Evolutionary conservation across 1,140 invertebrate species (phyloP).

Genomic region (Latrodectus geometricus): DNA sequence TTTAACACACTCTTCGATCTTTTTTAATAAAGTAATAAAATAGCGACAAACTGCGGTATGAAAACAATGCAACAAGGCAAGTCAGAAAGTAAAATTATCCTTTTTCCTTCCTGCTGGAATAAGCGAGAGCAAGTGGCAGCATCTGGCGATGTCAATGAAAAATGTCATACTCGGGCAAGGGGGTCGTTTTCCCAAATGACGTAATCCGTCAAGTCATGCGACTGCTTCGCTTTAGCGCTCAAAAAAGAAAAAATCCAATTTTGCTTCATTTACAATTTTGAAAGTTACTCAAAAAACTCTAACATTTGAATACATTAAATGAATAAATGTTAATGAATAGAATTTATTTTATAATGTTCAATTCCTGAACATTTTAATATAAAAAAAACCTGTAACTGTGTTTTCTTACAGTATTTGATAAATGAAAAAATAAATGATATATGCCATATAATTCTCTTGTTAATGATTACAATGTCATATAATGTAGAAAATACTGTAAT

Average conservation of each 20-base stretch:
- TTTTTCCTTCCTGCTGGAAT: background rate
- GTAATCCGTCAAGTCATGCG: slow-evolving; percentile 10
- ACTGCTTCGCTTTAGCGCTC: background rate
- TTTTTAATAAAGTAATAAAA: background rate
- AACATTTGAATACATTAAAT: too few species aligned
- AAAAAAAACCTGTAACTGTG: too few species aligned
- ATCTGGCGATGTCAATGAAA: slow-evolving; percentile 38
- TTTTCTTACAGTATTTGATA: too few species aligned
- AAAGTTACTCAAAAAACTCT: background rate
- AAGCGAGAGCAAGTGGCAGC: slow-evolving; percentile 12
- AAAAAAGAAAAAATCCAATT: background rate
- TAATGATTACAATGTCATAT: too few species aligned
- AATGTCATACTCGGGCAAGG: background rate
- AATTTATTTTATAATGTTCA: too few species aligned
- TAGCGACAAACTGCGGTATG: background rate
- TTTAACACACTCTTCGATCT: background rate
- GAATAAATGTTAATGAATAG: too few species aligned
- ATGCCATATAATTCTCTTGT: too few species aligned
- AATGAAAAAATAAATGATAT: too few species aligned
- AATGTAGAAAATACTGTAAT: too few species aligned
- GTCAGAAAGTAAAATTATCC: background rate
- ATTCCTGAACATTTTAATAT: too few species aligned
- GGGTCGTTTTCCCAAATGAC: slow-evolving; percentile 27
- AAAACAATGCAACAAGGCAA: background rate
- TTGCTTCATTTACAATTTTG: background rate